These are phyloP conservation scores for Ericerus pela DNA, from an alignment of 1,140 invertebrate species.

Conservation along the genomic window DNA sequence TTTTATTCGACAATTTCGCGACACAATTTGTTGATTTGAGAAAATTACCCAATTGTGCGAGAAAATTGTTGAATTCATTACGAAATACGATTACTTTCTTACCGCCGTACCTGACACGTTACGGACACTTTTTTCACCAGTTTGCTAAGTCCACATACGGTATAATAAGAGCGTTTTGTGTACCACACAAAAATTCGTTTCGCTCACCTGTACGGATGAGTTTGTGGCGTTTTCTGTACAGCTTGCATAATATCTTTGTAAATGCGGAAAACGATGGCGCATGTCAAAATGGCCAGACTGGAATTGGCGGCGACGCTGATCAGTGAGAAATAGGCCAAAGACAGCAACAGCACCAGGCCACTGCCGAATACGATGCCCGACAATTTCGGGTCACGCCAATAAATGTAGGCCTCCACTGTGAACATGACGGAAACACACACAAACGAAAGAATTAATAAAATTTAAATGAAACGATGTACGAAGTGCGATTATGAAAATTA, in stretches of 20 bases:
- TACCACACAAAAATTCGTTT: background rate
- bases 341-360: constrained; percentile 70
- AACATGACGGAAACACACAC: constrained; percentile 29
- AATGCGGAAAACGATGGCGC: constrained; percentile 79
- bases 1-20: no score
- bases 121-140: background rate
- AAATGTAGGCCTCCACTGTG: constrained; percentile 87
- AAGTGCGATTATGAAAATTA: no score
- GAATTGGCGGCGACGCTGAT: constrained; percentile 89
- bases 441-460: background rate
- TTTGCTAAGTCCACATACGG: no score
- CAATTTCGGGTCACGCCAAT: constrained; percentile 90
- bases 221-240: constrained; percentile 91
- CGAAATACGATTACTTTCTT: no score
- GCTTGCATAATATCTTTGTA: constrained; percentile 92
- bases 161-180: no score
- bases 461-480: no score
- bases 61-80: no score
- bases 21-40: no score
- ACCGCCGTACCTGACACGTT: no score
- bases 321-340: constrained; percentile 84
- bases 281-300: constrained; percentile 64
- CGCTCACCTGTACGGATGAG: constrained; percentile 90
- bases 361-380: constrained; percentile 81
- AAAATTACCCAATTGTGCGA: no score